phyloP scores from a whole-genome alignment of 2,888 invertebrate genomes.

The Xanthia icteritia region DNA sequence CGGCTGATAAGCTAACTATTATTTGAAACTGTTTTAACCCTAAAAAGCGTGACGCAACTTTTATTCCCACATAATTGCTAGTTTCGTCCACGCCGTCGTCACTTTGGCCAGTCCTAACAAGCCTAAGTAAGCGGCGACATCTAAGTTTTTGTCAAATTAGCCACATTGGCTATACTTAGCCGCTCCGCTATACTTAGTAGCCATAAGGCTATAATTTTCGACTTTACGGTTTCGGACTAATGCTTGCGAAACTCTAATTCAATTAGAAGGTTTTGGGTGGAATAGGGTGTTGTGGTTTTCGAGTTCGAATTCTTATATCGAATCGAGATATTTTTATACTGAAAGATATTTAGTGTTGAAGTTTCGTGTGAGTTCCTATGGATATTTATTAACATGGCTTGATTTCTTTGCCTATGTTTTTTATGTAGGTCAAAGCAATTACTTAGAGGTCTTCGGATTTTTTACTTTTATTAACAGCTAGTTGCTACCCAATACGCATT shows the following conservation, averaged over 20 bases:
- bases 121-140: slow-evolving; percentile 65
- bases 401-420: no score
- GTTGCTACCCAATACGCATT: no score
- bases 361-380: no score
- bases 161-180: slow-evolving; percentile 68
- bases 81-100: slow-evolving; percentile 35
- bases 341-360: not conserved
- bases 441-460: no score
- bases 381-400: no score
- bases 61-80: slow-evolving; percentile 26
- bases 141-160: slow-evolving; percentile 71
- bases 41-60: slow-evolving; percentile 15
- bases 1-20: no score
- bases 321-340: not conserved
- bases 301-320: not conserved
- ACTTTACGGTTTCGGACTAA: slow-evolving; percentile 77
- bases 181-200: slow-evolving; percentile 68
- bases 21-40: no score
- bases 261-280: slow-evolving; percentile 71
- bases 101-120: slow-evolving; percentile 55
- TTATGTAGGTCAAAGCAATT: no score
- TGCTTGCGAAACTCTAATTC: slow-evolving; percentile 81
- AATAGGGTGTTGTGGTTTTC: slow-evolving; percentile 39
- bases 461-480: no score
- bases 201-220: slow-evolving; percentile 76